These are phyloP conservation scores for Diglossa brunneiventris DNA, from an alignment of 2,113 vertebrate genomes.

Conservation along the genomic window DNA sequence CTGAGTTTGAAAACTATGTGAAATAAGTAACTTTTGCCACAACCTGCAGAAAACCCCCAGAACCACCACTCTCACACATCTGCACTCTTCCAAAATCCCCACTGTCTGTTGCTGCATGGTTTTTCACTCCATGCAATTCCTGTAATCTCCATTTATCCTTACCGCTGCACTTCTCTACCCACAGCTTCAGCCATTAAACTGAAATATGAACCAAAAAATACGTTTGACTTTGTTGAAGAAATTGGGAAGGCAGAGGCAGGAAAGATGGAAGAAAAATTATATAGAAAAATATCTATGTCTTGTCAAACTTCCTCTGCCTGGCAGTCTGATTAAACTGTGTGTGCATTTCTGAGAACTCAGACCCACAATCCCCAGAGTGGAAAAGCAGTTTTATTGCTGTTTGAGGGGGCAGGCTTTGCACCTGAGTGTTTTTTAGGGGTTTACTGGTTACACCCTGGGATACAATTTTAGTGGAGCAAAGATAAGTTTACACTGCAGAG, in stretches of 20 bases:
- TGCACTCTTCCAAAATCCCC: background rate
- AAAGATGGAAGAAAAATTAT: background rate
- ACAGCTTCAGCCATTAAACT: background rate
- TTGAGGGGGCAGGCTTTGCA: background rate
- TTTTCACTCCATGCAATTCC: background rate
- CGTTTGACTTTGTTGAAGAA: background rate
- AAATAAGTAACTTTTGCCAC: background rate
- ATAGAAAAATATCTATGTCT: accelerated
- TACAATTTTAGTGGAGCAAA: background rate
- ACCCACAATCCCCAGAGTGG: accelerated
- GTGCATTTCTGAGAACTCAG: background rate
- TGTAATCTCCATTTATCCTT: background rate
- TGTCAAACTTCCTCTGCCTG: background rate
- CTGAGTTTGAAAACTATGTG: background rate
- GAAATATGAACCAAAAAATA: background rate
- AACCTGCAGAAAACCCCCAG: background rate
- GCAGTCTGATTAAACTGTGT: background rate
- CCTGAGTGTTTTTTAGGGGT: background rate
- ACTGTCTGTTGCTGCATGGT: background rate
- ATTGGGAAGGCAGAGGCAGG: background rate
- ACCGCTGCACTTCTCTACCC: background rate
- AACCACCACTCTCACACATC: background rate
- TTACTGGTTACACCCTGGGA: background rate
- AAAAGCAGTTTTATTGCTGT: background rate
- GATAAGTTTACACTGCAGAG: background rate